Percentiles rank a stretch among this genome's conserved stretches.
phyloP scores from a whole-genome alignment of 2,113 vertebrate species.

The Thunnus maccoyii region DNA sequence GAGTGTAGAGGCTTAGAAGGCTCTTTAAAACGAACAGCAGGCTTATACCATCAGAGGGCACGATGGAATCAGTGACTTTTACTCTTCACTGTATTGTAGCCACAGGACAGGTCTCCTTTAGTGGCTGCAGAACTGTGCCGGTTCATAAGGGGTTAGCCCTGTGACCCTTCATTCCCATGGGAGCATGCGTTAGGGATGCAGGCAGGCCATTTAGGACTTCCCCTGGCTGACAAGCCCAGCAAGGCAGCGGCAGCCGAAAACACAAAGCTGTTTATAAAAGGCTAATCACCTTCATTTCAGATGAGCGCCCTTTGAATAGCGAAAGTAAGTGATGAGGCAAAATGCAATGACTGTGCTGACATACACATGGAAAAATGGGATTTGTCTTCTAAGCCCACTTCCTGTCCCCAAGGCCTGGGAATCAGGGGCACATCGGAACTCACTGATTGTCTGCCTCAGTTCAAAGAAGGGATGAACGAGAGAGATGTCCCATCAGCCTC shows the following conservation, averaged over 20 bases:
- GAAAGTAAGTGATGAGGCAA: slow-evolving; percentile 72
- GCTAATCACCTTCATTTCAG: slow-evolving; percentile 83
- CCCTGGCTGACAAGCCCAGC: slow-evolving; percentile 37
- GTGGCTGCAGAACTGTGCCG: slow-evolving; percentile 12
- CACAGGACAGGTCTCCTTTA: background rate
- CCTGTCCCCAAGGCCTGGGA: slow-evolving; percentile 82
- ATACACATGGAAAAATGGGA: slow-evolving; percentile 67
- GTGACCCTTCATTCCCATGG: slow-evolving; percentile 66
- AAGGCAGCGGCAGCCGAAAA: slow-evolving; percentile 45
- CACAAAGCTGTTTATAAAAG: slow-evolving; percentile 71
- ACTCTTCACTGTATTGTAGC: slow-evolving; percentile 15
- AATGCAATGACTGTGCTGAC: slow-evolving; percentile 73
- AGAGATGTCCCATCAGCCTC: slow-evolving; percentile 23
- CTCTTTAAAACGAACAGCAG: slow-evolving; percentile 71
- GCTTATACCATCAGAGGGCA: slow-evolving; percentile 52
- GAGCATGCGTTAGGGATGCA: slow-evolving; percentile 35
- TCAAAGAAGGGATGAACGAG: slow-evolving; percentile 21
- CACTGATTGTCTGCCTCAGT: slow-evolving; percentile 29
- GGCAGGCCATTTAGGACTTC: slow-evolving; percentile 32
- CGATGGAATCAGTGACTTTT: slow-evolving; percentile 27
- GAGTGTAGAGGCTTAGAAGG: slow-evolving; percentile 55
- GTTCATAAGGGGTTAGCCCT: slow-evolving; percentile 20
- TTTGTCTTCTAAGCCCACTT: slow-evolving; percentile 82
- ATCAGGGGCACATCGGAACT: slow-evolving; percentile 60
- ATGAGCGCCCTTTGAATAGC: slow-evolving; percentile 73